These are phyloP conservation scores for Fistularia commersonii DNA, from an alignment of 2,797 vertebrate genomes.

Conservation along the genomic window DNA sequence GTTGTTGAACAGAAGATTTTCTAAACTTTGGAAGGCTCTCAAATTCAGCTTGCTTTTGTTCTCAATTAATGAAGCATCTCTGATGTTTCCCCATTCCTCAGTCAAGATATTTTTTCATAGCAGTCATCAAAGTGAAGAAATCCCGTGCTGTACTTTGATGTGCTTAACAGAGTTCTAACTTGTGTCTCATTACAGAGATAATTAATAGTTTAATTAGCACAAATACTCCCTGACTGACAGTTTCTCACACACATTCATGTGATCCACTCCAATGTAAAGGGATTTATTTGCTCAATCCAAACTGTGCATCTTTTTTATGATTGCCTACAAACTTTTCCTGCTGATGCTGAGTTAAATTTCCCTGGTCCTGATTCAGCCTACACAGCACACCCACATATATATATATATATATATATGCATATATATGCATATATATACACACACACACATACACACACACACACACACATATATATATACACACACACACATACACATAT, in stretches of 20 bases:
- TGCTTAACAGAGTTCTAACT: constrained; percentile 66
- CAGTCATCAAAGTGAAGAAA: constrained; percentile 69
- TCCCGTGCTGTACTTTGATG: constrained; percentile 69
- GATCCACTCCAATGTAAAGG: constrained; percentile 21
- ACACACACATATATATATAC: no score
- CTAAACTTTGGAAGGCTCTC: constrained; percentile 29
- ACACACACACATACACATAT: no score
- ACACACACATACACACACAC: no score
- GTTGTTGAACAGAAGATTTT: constrained; percentile 7
- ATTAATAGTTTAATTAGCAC: constrained; percentile 74
- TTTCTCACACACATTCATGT: constrained; percentile 25
- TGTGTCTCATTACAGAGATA: constrained; percentile 68
- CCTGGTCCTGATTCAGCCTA: constrained; percentile 32
- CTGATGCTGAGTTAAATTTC: constrained; percentile 42
- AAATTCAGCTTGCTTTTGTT: constrained; percentile 8
- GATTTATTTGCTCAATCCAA: constrained; percentile 10
- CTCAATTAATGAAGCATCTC: constrained; percentile 56
- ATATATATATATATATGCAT: no score
- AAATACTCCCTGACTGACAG: constrained; percentile 58
- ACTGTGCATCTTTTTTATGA: constrained; percentile 27
- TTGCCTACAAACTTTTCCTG: constrained; percentile 47
- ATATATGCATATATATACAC: no score
- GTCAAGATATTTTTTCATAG: constrained; percentile 57
- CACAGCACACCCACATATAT: constrained; percentile 47
- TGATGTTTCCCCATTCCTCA: constrained; percentile 47